Evolutionary conservation across 2,113 vertebrate genomes (phyloP), one percentile per base, ranked within the genome.

Genomic region (Lagenorhynchus albirostris): DNA sequence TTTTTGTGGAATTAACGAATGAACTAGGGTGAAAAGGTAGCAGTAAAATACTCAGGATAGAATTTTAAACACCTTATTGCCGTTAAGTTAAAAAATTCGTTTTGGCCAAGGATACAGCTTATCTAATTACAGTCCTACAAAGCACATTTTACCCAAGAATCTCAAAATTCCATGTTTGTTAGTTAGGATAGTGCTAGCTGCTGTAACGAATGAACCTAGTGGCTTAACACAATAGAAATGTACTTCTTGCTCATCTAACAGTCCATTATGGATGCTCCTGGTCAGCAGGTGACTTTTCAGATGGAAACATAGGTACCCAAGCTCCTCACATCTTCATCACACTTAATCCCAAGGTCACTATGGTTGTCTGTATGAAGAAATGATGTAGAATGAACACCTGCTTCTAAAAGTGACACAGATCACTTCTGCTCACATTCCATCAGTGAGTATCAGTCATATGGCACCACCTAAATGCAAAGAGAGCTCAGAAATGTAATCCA

Each of bases 201-300:
- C 8, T 71, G 2, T 95, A 93, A 77, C 25, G 65, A 95, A 92
- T 47, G 80, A 81, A 80, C 29, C 6, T 44, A 85, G 26, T 81
- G 23, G 50, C 8, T 94, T 63, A 94, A 77, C 50, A 93, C n/a
- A 89, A 76, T 17, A 71, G 15, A 92, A 95, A 94, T 82, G 4
- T n/a, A 93, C 10, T 76, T 70, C 85, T 81, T 84, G 50, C 25
- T 95, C 53, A 92, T 29, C 17, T 74, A 84, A 81, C 8, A 68
- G 68, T 79, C 70, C 38, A 65, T 1, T 53, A 31, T 60, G 36
- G 31, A 50, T 81, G 33, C 65, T 87, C 36, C n/a, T 92, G 8
- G 44, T 81, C 20, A 96, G 41, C 65, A 95, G 44, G 13, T 73
- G 65, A 95, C 80, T 94, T 96, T 96, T 91, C 71, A 83, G 58